These are phyloP conservation scores for Allolobophora icterica DNA, from an alignment of 2,888 invertebrate genomes.

Conservation along the genomic window DNA sequence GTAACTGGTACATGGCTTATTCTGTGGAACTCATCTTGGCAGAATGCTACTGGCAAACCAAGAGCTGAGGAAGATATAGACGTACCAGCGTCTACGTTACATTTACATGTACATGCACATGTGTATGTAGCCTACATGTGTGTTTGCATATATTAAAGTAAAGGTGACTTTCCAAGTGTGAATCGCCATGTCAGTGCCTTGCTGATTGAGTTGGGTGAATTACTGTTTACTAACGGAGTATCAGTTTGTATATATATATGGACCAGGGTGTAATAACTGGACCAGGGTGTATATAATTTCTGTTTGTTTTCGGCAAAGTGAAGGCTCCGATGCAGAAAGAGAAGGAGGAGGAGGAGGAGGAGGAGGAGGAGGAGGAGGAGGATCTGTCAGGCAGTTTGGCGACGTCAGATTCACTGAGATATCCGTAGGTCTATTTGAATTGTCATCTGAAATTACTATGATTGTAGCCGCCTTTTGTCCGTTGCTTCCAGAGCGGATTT, in stretches of 20 bases:
- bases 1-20: not conserved
- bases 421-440: not conserved
- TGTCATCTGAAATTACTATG: not conserved
- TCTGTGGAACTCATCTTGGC: slow-evolving; percentile 1
- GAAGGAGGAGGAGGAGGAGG: not conserved
- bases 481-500: not conserved
- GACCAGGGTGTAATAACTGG: not conserved
- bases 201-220: not conserved
- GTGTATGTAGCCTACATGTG: not conserved
- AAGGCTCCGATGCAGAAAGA: not conserved
- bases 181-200: not conserved
- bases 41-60: not conserved
- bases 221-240: not conserved
- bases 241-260: not conserved
- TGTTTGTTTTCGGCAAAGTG: not conserved
- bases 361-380: not conserved
- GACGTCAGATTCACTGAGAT: not conserved
- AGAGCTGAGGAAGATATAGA: not conserved
- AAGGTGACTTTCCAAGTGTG: not conserved
- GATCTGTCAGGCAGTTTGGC: not conserved
- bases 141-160: not conserved
- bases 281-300: not conserved
- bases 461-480: not conserved
- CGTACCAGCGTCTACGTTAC: too few species aligned
- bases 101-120: too few species aligned